Base-by-base conservation (phyloP, 2,888 invertebrate species). In the Lasioglossum leucozonium region DNA sequence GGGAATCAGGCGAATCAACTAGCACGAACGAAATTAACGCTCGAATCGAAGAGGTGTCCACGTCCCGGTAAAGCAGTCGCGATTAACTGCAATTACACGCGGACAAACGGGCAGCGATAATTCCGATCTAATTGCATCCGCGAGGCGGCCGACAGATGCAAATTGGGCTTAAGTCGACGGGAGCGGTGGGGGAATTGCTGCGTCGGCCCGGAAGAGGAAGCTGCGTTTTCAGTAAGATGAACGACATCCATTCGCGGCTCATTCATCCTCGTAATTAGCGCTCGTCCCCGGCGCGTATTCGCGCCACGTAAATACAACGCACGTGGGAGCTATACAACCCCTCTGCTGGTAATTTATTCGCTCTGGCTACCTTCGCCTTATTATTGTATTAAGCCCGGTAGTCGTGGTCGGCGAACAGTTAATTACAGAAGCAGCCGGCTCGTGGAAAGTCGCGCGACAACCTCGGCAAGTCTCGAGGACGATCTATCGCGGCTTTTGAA, bases 211-310 rank as follows among this genome's bases (percentile, higher is more conserved):
- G 87, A 89, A 89, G 88, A 88, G 87, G 89, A 85, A 89, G 84
- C 84, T 89, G 87, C 84, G 85, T 82, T 89, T 90, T 81, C 90
- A 84, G 90, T 89, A 91, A 91, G 91, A 91, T 89, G 91, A 86
- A 91, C 88, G 87, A 89, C 88, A 90, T 90, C 90, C 91, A 91
- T 92, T 92, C 92, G 91, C 90, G 91, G 89, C 84, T 89, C 91
- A 91, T 92, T 92, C 92, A 89, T 92, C 91, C 90, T 90, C 89
- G 90, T 92, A 92, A 92, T 92, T 92, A 92, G 92, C 91, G 91
- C 88, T 84, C 90, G 89, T 90, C 88, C 89, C 88, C 82, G 83
- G 77, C 85, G 86, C 84, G 87, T 79, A 85, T 84, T 87, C 90
- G 88, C 89, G 90, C 89, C 88, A 90, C 89, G 90, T 91, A 91